Evolutionary conservation across 2,797 vertebrate genomes (phyloP), one percentile per base, ranked within the genome.

Genomic region (Enteromius mattozi): DNA sequence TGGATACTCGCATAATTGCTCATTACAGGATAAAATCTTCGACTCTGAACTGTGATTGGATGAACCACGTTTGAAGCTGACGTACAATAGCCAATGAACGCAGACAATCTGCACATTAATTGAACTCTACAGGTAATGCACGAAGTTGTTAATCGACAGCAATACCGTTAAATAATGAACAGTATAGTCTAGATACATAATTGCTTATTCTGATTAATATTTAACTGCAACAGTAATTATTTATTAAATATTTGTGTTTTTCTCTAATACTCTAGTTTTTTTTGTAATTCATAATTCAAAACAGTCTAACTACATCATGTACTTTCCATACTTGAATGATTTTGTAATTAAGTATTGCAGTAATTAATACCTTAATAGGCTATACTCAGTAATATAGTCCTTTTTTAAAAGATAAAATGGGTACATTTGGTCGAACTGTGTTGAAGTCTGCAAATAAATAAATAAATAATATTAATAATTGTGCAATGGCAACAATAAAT

Each of bases 1-100:
- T 56, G 8, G n/a, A 70, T 13, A 42, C 3, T 21, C 27, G 35
- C 35, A 27, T 59, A 42, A 77, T 66, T 54, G 59, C 45, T 75
- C 6, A 21, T 74, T 63, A 30, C 30, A 4, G 19, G 33, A 61
- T 35, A 1, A 12, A 37, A 17, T n/a, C 17, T 42, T 54, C 0
- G 6, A 59, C 27, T 74, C 10, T 33, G 24, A 35, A 21, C 4
- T 51, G 30, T 68, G 71, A 76, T n/a, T 83, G 71, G n/a, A 83
- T 21, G 21, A 82, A 12, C 24, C 21, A 12, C 7, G 4, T n/a
- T 82, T 49, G 42, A 74, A 10, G 27, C 65, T 27, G 30, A 37
- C 0, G 14, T n/a, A 40, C 4, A n/a, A 24, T 13, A 35, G 14
- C 78, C 30, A 80, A 37, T 54, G 2, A 69, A 17, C 13, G 3